Evolutionary conservation across 2,888 invertebrate species (phyloP), one percentile per base, ranked within the genome.

Genomic region (Pteria penguin): DNA sequence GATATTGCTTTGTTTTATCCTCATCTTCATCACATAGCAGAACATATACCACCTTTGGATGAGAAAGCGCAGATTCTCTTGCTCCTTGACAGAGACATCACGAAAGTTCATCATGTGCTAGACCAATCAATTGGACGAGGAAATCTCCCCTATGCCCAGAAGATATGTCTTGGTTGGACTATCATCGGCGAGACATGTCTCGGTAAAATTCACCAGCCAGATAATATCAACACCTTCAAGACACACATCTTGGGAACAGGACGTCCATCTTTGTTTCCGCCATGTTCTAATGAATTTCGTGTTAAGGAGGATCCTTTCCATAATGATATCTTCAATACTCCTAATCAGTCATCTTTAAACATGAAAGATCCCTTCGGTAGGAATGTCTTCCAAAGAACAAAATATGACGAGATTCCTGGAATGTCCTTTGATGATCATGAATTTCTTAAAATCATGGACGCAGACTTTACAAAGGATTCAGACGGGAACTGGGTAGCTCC

Each of bases 1-100:
- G 76, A 78, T 1, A 67, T 82, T 11, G 81, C 78, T 1, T 11
- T 4, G 24, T 52, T 60, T n/a, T 68, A 76, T 54, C 4, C 67
- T 14, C 78, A 82, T 52, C 58, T 82, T n/a, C 14, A 67, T 1
- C 54, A 54, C n/a, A 70, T 84, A 26, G 72, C 79, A 11, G 55
- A 29, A 27, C n/a, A 67, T 4, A 75, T 83, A 52, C 81, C 79
- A 29, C 52, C 32, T 27, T 3, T 81, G 31, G 78, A 78, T 67
- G 45, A 54, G 2, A 32, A 77, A 2, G 57, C 73, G 36, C 22
- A 76, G 36, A 60, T 80, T n/a, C 29, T 45, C 2, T 24, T 80
- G 24, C 61, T 80, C 24, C 60, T 80, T 45, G 78, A 76, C 3
- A 31, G 78, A 54, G 80, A 80, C 55, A 14, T 79, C 14, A 65